phyloP scores from a whole-genome alignment of 2,888 invertebrate species.

The Lacanobia oleracea region DNA sequence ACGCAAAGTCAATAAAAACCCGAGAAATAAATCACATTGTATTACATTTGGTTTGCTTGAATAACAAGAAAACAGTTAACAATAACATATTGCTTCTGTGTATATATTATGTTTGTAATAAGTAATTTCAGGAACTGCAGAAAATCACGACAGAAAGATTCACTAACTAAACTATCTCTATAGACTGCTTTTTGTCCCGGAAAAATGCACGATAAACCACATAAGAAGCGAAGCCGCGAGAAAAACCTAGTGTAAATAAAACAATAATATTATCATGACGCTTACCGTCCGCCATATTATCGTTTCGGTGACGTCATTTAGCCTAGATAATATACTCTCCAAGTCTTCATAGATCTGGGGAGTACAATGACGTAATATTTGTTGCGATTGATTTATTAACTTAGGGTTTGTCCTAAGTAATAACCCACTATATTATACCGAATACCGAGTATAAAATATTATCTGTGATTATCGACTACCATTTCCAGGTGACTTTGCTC shows the following conservation, averaged over 20 bases:
- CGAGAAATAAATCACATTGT: neutral
- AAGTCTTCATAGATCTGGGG: neutral
- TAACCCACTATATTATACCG: too few species aligned
- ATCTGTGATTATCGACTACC: too few species aligned
- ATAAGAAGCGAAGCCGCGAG: neutral
- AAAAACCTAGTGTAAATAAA: neutral
- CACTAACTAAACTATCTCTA: too few species aligned
- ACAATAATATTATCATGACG: neutral
- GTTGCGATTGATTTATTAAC: neutral
- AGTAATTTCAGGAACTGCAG: too few species aligned
- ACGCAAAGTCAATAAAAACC: neutral
- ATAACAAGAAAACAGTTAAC: neutral
- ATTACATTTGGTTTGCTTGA: neutral
- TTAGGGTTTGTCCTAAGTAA: too few species aligned
- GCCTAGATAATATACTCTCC: neutral
- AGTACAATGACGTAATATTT: neutral
- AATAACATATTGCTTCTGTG: neutral
- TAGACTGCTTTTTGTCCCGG: neutral
- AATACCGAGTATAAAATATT: too few species aligned
- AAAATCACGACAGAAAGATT: too few species aligned
- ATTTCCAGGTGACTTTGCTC: too few species aligned
- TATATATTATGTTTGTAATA: too few species aligned
- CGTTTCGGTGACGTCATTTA: constrained; percentile 16
- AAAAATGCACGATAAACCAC: neutral
- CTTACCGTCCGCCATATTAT: constrained; percentile 3